phyloP scores from a whole-genome alignment of 2,888 invertebrate genomes.

The Catocala sponsa region DNA sequence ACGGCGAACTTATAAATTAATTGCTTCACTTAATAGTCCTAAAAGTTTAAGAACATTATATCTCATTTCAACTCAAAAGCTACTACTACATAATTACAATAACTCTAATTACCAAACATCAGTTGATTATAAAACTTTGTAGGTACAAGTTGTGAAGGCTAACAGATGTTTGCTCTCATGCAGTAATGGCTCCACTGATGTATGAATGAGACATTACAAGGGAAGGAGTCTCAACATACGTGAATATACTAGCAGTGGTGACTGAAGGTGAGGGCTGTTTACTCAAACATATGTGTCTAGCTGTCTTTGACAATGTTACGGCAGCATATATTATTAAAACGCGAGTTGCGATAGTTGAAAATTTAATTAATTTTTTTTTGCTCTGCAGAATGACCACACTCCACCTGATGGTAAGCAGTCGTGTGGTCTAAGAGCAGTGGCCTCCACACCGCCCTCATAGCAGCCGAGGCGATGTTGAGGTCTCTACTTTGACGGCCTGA shows the following conservation, averaged over 20 bases:
- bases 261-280: conserved; percentile 16
- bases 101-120: conserved; percentile 15
- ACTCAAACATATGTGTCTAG: background rate
- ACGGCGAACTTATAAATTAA: no score
- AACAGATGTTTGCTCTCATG: conserved; percentile 23
- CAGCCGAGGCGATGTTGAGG: no score
- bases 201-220: conserved; percentile 20
- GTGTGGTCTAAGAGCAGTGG: no score
- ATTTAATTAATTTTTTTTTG: no score
- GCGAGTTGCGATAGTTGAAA: background rate
- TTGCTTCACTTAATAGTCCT: background rate
- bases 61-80: background rate
- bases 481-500: no score
- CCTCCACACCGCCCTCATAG: no score
- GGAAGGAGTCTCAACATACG: conserved; percentile 6
- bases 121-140: conserved; percentile 21
- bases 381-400: no score
- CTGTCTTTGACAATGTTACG: background rate
- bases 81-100: background rate
- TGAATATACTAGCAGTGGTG: conserved; percentile 1
- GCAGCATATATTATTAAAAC: background rate
- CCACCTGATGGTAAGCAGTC: no score
- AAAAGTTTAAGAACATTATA: background rate
- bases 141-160: conserved; percentile 22
- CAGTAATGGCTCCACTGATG: conserved; percentile 10